Percentiles rank a stretch among this genome's conserved stretches.
Evolutionary conservation across 1,140 invertebrate genomes (phyloP).

Genomic region (Penaeus japonicus): DNA sequence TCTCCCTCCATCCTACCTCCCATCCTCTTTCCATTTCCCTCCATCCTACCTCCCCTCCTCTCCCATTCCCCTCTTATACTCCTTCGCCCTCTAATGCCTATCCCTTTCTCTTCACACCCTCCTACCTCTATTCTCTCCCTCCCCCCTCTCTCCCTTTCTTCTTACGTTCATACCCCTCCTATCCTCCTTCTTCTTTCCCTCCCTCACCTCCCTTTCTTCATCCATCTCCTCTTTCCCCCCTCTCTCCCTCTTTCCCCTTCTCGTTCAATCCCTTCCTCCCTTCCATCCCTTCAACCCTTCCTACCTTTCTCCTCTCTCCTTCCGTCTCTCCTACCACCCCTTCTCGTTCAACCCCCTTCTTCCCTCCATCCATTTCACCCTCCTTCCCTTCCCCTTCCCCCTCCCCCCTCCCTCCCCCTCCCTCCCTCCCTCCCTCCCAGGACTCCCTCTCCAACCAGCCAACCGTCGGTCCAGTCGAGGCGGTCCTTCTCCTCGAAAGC

Average conservation of each 20-base stretch:
- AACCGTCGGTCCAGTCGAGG: no score
- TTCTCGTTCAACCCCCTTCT: background rate
- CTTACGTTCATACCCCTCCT: background rate
- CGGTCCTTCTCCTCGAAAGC: background rate
- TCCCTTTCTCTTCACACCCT: background rate
- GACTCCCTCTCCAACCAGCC: no score
- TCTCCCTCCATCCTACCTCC: background rate
- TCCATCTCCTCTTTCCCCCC: background rate
- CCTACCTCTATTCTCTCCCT: background rate
- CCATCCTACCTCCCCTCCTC: background rate
- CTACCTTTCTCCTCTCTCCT: background rate
- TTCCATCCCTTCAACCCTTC: background rate
- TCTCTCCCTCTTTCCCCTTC: background rate
- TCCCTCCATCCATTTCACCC: background rate
- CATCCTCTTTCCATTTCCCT: background rate
- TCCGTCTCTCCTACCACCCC: background rate
- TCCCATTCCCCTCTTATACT: background rate
- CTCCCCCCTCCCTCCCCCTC: background rate
- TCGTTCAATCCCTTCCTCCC: background rate
- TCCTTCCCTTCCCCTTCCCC: background rate
- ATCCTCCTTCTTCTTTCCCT: background rate
- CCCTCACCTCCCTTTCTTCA: background rate
- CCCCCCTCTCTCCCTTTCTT: background rate
- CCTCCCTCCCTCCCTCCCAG: background rate
- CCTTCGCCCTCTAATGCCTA: no score